Conservation (phyloP, 2,888 invertebrate genomes). For the Conchocele bisecta region DNA sequence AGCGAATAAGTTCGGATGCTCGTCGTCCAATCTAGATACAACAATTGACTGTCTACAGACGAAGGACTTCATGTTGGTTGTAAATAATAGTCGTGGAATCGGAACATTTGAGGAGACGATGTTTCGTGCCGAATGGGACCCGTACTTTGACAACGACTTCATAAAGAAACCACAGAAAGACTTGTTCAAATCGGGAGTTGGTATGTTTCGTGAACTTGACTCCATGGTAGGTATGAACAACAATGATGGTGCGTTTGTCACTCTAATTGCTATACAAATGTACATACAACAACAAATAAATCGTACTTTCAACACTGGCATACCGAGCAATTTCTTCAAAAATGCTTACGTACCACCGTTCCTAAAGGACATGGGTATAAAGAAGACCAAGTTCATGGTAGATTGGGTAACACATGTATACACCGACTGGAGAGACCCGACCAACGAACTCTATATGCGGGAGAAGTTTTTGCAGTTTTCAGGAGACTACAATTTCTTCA, state of each 20-base stretch:
- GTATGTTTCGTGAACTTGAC: conserved; percentile 49
- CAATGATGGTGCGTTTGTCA: conserved; percentile 61
- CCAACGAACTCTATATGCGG: conserved; percentile 26
- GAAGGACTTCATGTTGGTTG: conserved; percentile 41
- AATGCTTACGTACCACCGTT: conserved; percentile 41
- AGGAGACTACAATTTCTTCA: conserved; percentile 56
- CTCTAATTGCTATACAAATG: conserved; percentile 36
- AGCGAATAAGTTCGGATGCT: conserved; percentile 92
- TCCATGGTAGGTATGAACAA: conserved; percentile 52
- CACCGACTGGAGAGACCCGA: conserved; percentile 46
- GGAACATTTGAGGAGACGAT: conserved; percentile 68
- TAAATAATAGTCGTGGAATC: conserved; percentile 50
- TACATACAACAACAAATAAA: conserved; percentile 26
- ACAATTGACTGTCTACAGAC: conserved; percentile 89
- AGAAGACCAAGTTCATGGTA: conserved; percentile 9
- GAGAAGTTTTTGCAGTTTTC: conserved; percentile 47
- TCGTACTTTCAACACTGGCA: conserved; percentile 18
- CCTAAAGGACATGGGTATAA: conserved; percentile 34
- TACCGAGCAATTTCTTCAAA: conserved; percentile 37
- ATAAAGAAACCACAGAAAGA: conserved; percentile 87
- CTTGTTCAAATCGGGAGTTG: conserved; percentile 25
- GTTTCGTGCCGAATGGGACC: conserved; percentile 85
- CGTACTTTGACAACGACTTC: conserved; percentile 95
- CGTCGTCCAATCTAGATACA: conserved; percentile 85
- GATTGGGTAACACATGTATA: conserved; percentile 45